Evolutionary conservation across 1,140 invertebrate species (phyloP).

Genomic region (Drosophila ambigua): DNA sequence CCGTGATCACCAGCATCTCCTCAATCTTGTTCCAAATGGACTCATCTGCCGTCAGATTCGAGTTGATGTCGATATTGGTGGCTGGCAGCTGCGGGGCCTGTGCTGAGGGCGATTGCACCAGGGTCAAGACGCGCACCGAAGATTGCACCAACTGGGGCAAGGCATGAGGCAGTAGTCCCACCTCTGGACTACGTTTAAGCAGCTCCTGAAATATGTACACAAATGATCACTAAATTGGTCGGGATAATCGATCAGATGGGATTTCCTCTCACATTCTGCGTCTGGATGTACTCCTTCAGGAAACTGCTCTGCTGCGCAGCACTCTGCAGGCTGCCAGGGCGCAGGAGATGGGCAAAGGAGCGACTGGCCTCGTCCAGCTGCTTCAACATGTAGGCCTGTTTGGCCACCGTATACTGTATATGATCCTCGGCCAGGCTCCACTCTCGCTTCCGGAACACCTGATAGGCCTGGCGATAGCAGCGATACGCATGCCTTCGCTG

Average conservation of each 20-base stretch:
- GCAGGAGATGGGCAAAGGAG: slow-evolving; percentile 92
- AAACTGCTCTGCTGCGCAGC: slow-evolving; percentile 92
- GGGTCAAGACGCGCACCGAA: slow-evolving; percentile 75
- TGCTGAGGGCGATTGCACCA: slow-evolving; percentile 81
- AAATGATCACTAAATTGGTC: not conserved
- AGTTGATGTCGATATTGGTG: slow-evolving; percentile 87
- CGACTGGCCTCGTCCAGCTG: slow-evolving; percentile 89
- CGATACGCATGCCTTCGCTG: slow-evolving; percentile 95
- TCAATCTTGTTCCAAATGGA: slow-evolving; percentile 90
- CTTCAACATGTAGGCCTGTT: slow-evolving; percentile 92
- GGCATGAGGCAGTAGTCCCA: slow-evolving; percentile 70
- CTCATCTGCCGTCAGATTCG: slow-evolving; percentile 78
- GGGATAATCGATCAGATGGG: not conserved
- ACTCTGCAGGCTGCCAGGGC: slow-evolving; percentile 90
- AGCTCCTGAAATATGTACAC: slow-evolving; percentile 50
- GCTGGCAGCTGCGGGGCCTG: slow-evolving; percentile 88
- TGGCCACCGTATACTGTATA: slow-evolving; percentile 96
- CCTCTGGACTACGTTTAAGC: slow-evolving; percentile 70
- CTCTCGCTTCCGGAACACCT: slow-evolving; percentile 89
- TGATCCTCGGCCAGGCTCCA: slow-evolving; percentile 98
- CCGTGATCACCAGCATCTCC: slow-evolving; percentile 90
- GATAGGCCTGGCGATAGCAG: slow-evolving; percentile 96
- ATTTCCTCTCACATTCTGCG: slow-evolving; percentile 84
- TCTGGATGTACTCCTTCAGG: slow-evolving; percentile 94
- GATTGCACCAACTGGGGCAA: slow-evolving; percentile 76